Evolutionary conservation across 2,113 vertebrate species (phyloP), one percentile per base, ranked within the genome.

Genomic region (Microtus montanus): DNA sequence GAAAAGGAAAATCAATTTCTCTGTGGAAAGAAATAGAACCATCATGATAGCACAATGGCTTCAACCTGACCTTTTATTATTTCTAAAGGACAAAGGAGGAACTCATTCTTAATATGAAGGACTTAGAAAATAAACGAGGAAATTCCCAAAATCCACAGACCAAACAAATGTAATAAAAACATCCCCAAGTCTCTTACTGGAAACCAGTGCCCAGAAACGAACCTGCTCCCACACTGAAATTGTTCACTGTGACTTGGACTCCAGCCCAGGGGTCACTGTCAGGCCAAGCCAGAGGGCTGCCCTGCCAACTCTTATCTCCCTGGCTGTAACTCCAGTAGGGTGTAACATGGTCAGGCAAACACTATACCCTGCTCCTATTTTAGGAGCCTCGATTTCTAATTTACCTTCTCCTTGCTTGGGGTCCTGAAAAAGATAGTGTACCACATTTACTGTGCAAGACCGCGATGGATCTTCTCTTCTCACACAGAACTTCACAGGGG

Each of bases 101-200:
- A 95, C 5, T 68, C 24, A 66, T 80, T 82, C 88, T 90, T 83
- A 86, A 93, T 28, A 83, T 47, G 24, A 87, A 41, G 24, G 47
- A 70, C 58, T 87, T 94, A n/a, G 22, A 95, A 92, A 92, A 86
- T 44, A 79, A 94, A 97, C 91, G 30, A n/a, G 80, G 9, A 93
- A 66, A 89, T 73, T 41, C 70, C 54, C 41, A 90, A 93, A 88
- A 94, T 80, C 38, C 28, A 58, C 70, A 90, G 92, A 71, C 38
- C 9, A 49, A 88, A 28, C 30, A 95, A 87, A 89, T n/a, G 68
- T 77, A 92, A 24, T 33, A 88, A 86, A 88, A 61, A 35, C 49
- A 70, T 66, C 80, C n/a, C 13, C 30, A 93, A 92, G 68, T 47
- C 87, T 82, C 12, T 80, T 19, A 61, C 20, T 75, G 28, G n/a